phyloP scores from a whole-genome alignment of 2,113 vertebrate genomes.

The Camelus bactrianus region DNA sequence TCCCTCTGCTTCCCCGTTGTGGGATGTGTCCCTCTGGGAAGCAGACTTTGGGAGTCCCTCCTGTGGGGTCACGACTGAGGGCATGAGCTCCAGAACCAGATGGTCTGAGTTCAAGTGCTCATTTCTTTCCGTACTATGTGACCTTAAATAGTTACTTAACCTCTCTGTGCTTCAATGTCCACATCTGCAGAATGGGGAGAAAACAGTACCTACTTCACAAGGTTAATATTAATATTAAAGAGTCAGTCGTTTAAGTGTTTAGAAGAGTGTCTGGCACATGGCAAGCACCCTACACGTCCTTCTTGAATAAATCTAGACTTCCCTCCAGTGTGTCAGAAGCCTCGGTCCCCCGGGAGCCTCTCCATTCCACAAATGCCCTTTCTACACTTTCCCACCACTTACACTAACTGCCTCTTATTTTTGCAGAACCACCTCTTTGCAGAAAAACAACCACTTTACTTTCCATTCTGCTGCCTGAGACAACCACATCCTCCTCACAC shows the following conservation, averaged over 20 bases:
- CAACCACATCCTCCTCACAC: conserved; percentile 54
- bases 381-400: background rate
- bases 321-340: background rate
- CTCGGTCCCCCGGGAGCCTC: background rate
- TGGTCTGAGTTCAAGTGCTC: background rate
- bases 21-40: background rate
- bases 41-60: background rate
- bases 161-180: background rate
- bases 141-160: background rate
- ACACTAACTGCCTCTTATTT: conserved; percentile 41
- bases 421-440: conserved; percentile 66
- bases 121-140: background rate
- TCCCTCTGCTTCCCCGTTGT: background rate
- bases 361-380: background rate
- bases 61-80: background rate
- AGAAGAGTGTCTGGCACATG: background rate
- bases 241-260: background rate
- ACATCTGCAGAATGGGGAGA: background rate
- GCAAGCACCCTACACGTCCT: background rate
- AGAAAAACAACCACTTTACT: background rate
- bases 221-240: background rate
- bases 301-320: background rate
- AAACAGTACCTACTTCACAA: background rate
- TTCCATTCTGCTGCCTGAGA: conserved; percentile 30
- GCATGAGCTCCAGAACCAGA: background rate